A percentile compares a stretch with the other conserved stretches of the same genome.
Evolutionary conservation across 2,113 vertebrate species (phyloP).

Genomic region (Pelvicachromis taeniatus): DNA sequence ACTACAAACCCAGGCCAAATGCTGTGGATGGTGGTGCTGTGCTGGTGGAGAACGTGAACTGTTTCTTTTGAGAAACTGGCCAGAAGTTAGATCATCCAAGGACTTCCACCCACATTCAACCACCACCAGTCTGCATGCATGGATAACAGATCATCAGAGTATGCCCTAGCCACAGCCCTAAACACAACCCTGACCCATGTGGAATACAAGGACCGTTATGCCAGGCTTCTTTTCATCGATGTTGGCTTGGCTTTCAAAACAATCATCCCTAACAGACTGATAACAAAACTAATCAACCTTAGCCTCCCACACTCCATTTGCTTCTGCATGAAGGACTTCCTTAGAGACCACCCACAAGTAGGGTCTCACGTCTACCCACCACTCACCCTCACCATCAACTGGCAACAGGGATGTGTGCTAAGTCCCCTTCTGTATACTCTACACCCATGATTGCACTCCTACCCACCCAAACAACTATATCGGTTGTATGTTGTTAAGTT

Average conservation of each 20-base stretch:
- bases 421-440: background rate
- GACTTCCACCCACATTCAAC: background rate
- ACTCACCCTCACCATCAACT: background rate
- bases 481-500: background rate
- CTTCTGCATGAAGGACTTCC: background rate
- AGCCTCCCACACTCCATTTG: background rate
- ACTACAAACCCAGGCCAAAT: background rate
- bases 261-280: background rate
- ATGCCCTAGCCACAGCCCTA: background rate
- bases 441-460: background rate
- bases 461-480: background rate
- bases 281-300: background rate
- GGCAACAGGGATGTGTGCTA: background rate
- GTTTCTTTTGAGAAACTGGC: background rate
- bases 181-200: background rate
- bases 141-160: background rate
- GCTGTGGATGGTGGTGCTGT: background rate
- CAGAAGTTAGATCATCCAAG: background rate
- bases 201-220: background rate
- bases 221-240: background rate
- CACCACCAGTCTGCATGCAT: background rate
- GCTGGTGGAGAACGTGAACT: background rate
- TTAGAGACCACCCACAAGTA: background rate
- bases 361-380: background rate
- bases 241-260: background rate